Evolutionary conservation across 2,797 vertebrate genomes (phyloP).

Genomic region (Triplophysa bombifrons): DNA sequence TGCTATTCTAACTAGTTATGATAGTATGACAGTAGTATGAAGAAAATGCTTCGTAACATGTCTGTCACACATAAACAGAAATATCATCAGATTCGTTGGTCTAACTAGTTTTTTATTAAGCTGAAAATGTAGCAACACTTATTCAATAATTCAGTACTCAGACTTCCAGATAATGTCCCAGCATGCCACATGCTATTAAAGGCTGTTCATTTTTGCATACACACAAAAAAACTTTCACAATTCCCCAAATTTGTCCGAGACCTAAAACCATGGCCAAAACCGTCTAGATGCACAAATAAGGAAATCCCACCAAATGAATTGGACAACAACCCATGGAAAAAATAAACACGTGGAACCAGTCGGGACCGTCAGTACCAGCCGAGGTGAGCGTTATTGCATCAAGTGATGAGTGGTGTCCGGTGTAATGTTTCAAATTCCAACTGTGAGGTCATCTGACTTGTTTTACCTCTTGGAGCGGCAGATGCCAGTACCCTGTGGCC

Average conservation of each 20-base stretch:
- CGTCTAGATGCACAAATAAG: not conserved
- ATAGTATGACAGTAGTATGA: no score
- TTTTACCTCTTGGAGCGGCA: conserved; percentile 12
- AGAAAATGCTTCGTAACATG: no score
- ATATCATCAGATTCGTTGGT: not conserved
- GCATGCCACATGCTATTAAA: not conserved
- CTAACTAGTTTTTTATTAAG: not conserved
- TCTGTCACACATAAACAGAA: not conserved
- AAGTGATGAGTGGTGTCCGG: conserved; percentile 27
- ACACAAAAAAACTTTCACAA: not conserved
- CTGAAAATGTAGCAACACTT: not conserved
- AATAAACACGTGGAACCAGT: conserved; percentile 9
- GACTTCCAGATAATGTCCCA: not conserved
- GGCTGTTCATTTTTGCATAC: not conserved
- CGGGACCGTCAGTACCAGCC: not conserved
- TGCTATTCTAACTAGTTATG: not conserved
- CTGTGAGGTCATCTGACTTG: conserved; percentile 33
- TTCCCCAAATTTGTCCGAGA: not conserved
- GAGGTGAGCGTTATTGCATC: conserved; percentile 35
- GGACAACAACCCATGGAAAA: not conserved
- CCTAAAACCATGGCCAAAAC: not conserved
- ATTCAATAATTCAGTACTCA: not conserved
- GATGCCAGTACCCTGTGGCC: conserved; percentile 20
- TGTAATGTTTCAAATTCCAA: conserved; percentile 14
- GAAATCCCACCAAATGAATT: conserved; percentile 1